Conservation (phyloP, 1,140 invertebrate genomes). For the Caerostris darwini region DNA sequence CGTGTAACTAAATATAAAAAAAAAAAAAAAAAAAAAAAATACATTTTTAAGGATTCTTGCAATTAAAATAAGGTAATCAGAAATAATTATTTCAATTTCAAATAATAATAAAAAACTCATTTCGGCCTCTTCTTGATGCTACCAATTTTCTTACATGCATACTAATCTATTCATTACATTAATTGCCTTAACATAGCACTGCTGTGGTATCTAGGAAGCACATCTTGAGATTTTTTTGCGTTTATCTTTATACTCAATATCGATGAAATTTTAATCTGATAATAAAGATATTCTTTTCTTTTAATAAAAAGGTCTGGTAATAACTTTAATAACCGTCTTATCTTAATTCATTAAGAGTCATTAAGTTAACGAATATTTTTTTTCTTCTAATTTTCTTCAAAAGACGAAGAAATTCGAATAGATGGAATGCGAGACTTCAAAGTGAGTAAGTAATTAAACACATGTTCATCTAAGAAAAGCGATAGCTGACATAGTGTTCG, state of each 20-base stretch:
- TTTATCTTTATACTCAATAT: background rate
- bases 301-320: background rate
- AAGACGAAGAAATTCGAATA: background rate
- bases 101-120: background rate
- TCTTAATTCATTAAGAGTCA: conserved; percentile 42
- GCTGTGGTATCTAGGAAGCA: background rate
- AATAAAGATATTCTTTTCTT: background rate
- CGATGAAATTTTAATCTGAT: conserved; percentile 38
- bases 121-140: background rate
- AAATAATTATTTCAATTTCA: background rate
- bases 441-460: background rate
- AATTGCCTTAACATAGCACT: background rate
- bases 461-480: background rate
- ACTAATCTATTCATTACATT: background rate
- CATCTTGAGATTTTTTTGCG: background rate
- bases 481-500: too few species aligned
- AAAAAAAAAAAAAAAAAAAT: too few species aligned
- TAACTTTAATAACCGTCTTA: conserved; percentile 17
- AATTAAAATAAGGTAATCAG: background rate
- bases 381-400: background rate
- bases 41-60: background rate
- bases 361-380: background rate
- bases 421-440: background rate
- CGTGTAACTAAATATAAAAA: background rate
- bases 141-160: background rate